Conservation (phyloP, 2,888 invertebrate species). For the Pilophorus perplexus region DNA sequence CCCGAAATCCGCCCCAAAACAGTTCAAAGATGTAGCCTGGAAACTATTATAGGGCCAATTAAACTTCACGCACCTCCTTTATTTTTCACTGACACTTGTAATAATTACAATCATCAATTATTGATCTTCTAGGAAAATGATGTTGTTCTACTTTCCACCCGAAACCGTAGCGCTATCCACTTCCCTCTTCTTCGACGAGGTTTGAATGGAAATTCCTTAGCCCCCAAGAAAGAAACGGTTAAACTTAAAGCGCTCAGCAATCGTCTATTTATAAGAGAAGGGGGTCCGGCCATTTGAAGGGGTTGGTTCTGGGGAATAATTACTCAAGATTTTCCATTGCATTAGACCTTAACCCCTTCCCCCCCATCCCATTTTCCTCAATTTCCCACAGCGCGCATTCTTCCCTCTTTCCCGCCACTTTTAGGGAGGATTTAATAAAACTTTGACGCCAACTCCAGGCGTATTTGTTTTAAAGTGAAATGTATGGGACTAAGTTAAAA, state of each 20-base stretch:
- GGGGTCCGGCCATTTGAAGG: neutral
- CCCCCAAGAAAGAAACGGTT: conserved; percentile 29
- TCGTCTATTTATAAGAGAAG: neutral
- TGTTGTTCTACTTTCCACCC: conserved; percentile 18
- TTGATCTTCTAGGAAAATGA: conserved; percentile 30
- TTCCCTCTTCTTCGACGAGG: conserved; percentile 3
- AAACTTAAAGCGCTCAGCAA: neutral
- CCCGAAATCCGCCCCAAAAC: too few relatives aligned
- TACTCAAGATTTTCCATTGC: conserved; percentile 37
- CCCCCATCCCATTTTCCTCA: neutral
- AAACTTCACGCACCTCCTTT: too few relatives aligned
- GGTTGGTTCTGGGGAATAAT: conserved; percentile 19
- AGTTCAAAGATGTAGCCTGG: too few relatives aligned
- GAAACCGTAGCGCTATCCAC: neutral
- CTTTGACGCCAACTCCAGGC: conserved; percentile 38
- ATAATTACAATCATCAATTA: too few relatives aligned
- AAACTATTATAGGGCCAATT: too few relatives aligned
- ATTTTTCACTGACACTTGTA: conserved; percentile 27
- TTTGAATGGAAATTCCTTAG: conserved; percentile 31
- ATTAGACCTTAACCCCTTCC: conserved; percentile 33
- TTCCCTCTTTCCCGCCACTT: conserved; percentile 17
- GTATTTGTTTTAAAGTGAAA: conserved; percentile 37
- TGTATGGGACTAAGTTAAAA: conserved; percentile 34
- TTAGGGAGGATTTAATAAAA: conserved; percentile 32
- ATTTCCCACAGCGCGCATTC: neutral